Evolutionary conservation across 2,888 invertebrate species (phyloP).

Genomic region (Stegophylla sp.): DNA sequence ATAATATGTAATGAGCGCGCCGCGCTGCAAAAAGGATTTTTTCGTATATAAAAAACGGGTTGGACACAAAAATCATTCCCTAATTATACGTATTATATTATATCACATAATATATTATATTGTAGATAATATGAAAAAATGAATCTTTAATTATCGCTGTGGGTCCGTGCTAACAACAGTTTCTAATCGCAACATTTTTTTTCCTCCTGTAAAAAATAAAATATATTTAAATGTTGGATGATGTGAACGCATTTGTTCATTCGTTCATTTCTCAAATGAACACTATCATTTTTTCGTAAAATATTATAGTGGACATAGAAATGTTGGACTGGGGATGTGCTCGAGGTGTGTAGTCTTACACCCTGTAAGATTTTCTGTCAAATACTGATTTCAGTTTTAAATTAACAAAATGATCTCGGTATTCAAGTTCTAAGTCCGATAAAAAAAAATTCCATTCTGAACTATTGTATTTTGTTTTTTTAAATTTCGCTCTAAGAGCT

Average conservation of each 20-base stretch:
- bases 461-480: too few species aligned
- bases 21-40: constrained; percentile 13
- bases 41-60: constrained; percentile 17
- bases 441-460: too few species aligned
- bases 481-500: too few species aligned
- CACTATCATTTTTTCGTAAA: too few species aligned
- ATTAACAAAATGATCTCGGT: too few species aligned
- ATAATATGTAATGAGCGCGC: background rate
- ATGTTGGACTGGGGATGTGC: too few species aligned
- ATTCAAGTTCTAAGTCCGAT: too few species aligned
- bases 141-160: constrained; percentile 45
- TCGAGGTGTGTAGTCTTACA: too few species aligned
- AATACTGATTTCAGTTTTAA: too few species aligned
- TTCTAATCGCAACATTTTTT: constrained; percentile 19
- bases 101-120: background rate
- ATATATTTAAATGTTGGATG: constrained; percentile 29
- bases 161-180: constrained; percentile 33
- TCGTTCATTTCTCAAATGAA: too few species aligned
- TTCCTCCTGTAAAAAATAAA: background rate
- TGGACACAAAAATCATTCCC: constrained; percentile 39
- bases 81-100: constrained; percentile 2
- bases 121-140: background rate
- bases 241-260: background rate
- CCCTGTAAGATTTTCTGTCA: too few species aligned
- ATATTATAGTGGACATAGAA: too few species aligned